A percentile compares a stretch with the other conserved stretches of the same genome.
These are phyloP conservation scores for Hippocampus comes DNA, from an alignment of 2,113 vertebrate genomes.

Conservation along the genomic window DNA sequence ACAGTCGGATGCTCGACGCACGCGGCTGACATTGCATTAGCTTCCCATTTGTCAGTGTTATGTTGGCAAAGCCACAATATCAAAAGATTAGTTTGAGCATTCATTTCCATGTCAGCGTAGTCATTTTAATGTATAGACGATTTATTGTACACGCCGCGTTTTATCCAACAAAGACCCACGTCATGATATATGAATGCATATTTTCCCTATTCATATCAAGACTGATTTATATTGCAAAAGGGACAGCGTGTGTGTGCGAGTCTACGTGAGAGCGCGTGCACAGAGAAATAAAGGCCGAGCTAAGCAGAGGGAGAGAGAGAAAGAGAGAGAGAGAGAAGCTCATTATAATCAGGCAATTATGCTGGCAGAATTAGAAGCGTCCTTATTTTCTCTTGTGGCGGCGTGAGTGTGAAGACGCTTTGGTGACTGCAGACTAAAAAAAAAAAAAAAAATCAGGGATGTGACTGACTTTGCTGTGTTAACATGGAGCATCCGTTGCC, in stretches of 20 bases:
- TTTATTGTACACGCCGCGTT: conserved; percentile 11
- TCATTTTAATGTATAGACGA: conserved; percentile 9
- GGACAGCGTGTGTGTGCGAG: conserved; percentile 20
- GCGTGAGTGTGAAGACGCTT: conserved; percentile 52
- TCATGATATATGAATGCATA: conserved; percentile 44
- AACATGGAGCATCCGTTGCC: conserved; percentile 54
- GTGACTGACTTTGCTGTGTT: conserved; percentile 51
- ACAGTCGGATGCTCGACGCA: not conserved
- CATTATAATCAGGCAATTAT: conserved; percentile 76
- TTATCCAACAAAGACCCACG: conserved; percentile 15
- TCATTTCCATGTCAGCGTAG: not conserved
- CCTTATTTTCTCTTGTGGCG: conserved; percentile 68
- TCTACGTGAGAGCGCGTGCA: conserved; percentile 16
- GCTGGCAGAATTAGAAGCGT: conserved; percentile 70
- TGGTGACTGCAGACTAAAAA: conserved; percentile 52
- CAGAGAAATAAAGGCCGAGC: conserved; percentile 58
- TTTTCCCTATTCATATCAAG: conserved; percentile 42
- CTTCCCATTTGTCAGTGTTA: conserved; percentile 4
- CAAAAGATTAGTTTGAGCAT: conserved; percentile 5
- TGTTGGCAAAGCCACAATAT: conserved; percentile 1
- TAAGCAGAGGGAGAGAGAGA: conserved; percentile 37
- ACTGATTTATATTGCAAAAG: conserved; percentile 64
- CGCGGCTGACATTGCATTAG: conserved; percentile 8
- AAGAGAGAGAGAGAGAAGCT: conserved; percentile 57
- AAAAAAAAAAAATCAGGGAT: conserved; percentile 48